These are phyloP conservation scores for Oxyteleia sp. DNA, from an alignment of 2,888 invertebrate species.

Conservation along the genomic window DNA sequence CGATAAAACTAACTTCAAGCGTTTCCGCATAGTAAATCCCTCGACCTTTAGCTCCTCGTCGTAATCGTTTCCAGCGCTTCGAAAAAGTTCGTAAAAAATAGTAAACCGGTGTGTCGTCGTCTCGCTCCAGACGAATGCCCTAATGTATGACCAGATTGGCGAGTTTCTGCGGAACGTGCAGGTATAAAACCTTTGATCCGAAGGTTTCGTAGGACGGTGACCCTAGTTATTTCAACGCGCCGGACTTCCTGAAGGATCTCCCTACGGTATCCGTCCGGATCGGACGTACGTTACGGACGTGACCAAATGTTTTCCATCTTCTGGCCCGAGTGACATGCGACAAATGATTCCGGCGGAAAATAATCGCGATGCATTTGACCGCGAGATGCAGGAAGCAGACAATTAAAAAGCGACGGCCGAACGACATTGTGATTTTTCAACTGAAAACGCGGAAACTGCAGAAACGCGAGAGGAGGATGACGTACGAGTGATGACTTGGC, in stretches of 20 bases:
- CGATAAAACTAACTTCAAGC: slow-evolving; percentile 23
- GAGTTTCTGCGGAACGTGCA: slow-evolving; percentile 80
- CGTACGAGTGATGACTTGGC: slow-evolving; percentile 44
- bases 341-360: slow-evolving; percentile 52
- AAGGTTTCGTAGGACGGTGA: slow-evolving; percentile 72
- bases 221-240: slow-evolving; percentile 69
- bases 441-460: slow-evolving; percentile 46
- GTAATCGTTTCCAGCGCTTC: slow-evolving; percentile 28
- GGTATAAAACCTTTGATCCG: slow-evolving; percentile 82
- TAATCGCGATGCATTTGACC: slow-evolving; percentile 25
- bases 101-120: slow-evolving; percentile 33
- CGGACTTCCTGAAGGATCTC: slow-evolving; percentile 71
- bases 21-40: slow-evolving; percentile 22
- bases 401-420: slow-evolving; percentile 41
- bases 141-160: slow-evolving; percentile 67
- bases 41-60: slow-evolving; percentile 42
- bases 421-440: slow-evolving; percentile 37
- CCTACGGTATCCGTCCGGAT: slow-evolving; percentile 38
- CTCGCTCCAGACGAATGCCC: slow-evolving; percentile 32
- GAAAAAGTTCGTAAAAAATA: slow-evolving; percentile 23
- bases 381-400: slow-evolving; percentile 33
- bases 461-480: slow-evolving; percentile 35
- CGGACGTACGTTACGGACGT: slow-evolving; percentile 60
- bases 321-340: slow-evolving; percentile 56
- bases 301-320: slow-evolving; percentile 55